Conservation (phyloP, 2,797 vertebrate genomes). For the Acanthis flammea region DNA sequence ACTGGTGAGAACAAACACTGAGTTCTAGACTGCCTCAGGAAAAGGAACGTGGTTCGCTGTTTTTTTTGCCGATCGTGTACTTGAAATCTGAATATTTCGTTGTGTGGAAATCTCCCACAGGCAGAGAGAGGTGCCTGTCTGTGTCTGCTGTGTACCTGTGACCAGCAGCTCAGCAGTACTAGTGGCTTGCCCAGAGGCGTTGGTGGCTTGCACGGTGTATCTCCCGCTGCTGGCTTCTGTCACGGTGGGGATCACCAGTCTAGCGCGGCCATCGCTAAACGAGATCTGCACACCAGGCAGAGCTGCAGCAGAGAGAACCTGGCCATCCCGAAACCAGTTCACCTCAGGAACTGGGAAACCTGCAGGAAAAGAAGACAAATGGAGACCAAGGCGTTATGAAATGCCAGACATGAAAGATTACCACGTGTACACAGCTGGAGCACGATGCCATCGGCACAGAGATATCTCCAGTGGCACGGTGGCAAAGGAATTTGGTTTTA, state of each 20-base stretch:
- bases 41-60: neutral
- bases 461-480: neutral
- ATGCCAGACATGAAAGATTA: neutral
- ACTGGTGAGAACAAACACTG: neutral
- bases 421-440: accelerated
- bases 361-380: constrained; percentile 23
- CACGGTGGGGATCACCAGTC: constrained; percentile 89
- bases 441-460: neutral
- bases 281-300: constrained; percentile 95
- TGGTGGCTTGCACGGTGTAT: constrained; percentile 96
- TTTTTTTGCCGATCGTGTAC: neutral
- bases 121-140: neutral
- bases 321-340: constrained; percentile 99
- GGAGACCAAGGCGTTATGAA: neutral
- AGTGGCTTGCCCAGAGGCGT: constrained; percentile 96
- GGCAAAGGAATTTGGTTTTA: neutral
- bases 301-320: constrained; percentile 90
- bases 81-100: neutral
- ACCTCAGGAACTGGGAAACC: constrained; percentile 98
- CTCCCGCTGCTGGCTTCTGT: constrained; percentile 90
- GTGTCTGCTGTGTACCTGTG: constrained; percentile 80
- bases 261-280: constrained; percentile 97
- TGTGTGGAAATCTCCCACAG: neutral
- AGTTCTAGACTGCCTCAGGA: neutral
- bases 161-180: constrained; percentile 96